Base-by-base conservation (phyloP, 2,113 vertebrate species). In the Columba livia region DNA sequence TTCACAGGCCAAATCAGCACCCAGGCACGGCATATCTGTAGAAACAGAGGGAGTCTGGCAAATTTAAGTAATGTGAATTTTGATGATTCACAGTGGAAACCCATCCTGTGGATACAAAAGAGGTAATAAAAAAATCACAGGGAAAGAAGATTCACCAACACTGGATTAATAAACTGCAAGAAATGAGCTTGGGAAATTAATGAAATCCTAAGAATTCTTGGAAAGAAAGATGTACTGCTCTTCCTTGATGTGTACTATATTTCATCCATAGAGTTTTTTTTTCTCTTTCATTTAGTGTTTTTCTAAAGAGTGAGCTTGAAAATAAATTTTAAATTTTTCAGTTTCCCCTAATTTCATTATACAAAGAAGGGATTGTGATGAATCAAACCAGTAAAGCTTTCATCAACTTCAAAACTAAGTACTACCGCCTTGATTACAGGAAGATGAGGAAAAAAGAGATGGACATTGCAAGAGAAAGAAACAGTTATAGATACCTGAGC, bases 181-280 rank as follows among this genome's bases (percentile, higher is more conserved):
- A 93, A 96, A 94, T 42, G 56, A 92, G n/a, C 32, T 77, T 93
- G 36, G 50, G 40, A 95, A 95, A 94, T 96, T 71, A 95, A 96
- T 85, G 89, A 94, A 90, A 72, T 85, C 58, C 42, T 84, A 66
- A 96, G 85, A 94, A 88, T 82, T 62, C 53, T 58, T 90, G 38
- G 74, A 90, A 82, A 83, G 71, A 95, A 88, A 89, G 51, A 88
- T 88, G 51, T 58, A 71, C 93, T 87, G 18, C 65, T 50, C 29
- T 88, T 85, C 32, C 44, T 58, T 88, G 79, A 23, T 40, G 23
- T 62, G 24, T 24, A 28, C 17, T 75, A 5, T 75, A 65, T 85
- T 94, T 90, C 64, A 88, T 66, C 66, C 51, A 65, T 6, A 47
- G 20, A 77, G 28, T 18, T 79, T 24, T 57, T 96, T 88, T 71